These are phyloP conservation scores for Xerus rutilus DNA, from an alignment of 2,797 vertebrate species.

Conservation along the genomic window DNA sequence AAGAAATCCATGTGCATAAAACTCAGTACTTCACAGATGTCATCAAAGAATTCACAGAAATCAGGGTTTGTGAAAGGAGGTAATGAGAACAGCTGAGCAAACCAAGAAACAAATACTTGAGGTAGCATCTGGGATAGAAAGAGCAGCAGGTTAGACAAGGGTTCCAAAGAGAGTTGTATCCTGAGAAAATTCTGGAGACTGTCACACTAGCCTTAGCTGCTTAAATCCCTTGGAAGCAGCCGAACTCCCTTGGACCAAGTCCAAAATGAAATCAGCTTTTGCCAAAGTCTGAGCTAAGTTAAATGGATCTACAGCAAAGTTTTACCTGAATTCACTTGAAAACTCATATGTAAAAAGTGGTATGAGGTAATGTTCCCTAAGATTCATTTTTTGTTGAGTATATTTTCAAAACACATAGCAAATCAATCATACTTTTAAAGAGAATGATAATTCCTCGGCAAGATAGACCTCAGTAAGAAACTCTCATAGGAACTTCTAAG, in stretches of 20 bases:
- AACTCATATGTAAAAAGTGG: neutral
- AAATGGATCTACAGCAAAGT: neutral
- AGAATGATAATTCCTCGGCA: slow-evolving; percentile 23
- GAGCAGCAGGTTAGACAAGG: neutral
- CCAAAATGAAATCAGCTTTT: slow-evolving; percentile 36
- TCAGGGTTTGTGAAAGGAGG: accelerated
- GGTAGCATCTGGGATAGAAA: neutral
- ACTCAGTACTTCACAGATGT: neutral
- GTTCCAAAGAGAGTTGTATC: accelerated
- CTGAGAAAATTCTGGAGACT: neutral
- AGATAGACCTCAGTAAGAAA: slow-evolving; percentile 24
- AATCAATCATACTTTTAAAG: slow-evolving; percentile 10
- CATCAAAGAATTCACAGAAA: slow-evolving; percentile 43
- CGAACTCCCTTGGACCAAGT: neutral
- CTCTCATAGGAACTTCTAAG: neutral
- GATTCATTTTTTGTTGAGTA: slow-evolving; percentile 2
- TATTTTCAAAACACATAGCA: slow-evolving; percentile 47
- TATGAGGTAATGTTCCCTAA: neutral
- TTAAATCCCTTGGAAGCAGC: neutral
- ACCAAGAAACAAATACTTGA: neutral
- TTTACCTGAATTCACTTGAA: slow-evolving; percentile 29
- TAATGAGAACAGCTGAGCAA: neutral
- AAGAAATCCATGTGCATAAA: neutral
- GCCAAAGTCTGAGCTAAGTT: neutral
- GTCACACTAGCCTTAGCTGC: neutral